phyloP scores from a whole-genome alignment of 2,113 vertebrate species.

The Pseudorhombus dupliciocellatus region DNA sequence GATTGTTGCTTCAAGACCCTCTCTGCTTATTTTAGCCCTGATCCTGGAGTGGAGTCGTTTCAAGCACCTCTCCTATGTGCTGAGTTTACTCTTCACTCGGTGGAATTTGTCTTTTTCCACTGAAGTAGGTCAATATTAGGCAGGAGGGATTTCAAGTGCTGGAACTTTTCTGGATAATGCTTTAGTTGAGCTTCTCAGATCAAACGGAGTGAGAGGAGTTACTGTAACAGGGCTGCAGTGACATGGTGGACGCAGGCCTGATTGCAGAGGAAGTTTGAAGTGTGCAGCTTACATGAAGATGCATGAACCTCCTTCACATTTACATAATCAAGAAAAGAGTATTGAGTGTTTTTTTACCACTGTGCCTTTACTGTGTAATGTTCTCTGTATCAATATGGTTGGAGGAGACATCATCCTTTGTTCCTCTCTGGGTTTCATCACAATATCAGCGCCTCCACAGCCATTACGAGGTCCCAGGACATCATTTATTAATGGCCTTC shows the following conservation, averaged over 20 bases:
- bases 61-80: neutral
- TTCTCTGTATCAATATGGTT: too few species aligned
- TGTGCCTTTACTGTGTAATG: too few species aligned
- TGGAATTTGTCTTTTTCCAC: neutral
- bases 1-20: neutral
- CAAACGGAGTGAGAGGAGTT: too few species aligned
- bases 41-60: neutral
- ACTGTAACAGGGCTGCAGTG: neutral
- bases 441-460: too few species aligned
- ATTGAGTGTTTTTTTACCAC: too few species aligned
- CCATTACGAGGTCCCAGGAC: too few species aligned
- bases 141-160: neutral
- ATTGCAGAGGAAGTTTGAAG: neutral
- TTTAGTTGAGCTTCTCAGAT: neutral
- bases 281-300: neutral
- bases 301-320: neutral
- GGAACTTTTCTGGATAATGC: neutral
- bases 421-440: too few species aligned
- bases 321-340: neutral
- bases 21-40: neutral
- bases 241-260: neutral
- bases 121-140: neutral
- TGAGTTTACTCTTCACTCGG: neutral
- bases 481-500: too few species aligned
- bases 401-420: too few species aligned